A percentile compares a stretch with the other conserved stretches of the same genome.
Conservation (phyloP, 1,140 invertebrate genomes). For the Drosophila albomicans region DNA sequence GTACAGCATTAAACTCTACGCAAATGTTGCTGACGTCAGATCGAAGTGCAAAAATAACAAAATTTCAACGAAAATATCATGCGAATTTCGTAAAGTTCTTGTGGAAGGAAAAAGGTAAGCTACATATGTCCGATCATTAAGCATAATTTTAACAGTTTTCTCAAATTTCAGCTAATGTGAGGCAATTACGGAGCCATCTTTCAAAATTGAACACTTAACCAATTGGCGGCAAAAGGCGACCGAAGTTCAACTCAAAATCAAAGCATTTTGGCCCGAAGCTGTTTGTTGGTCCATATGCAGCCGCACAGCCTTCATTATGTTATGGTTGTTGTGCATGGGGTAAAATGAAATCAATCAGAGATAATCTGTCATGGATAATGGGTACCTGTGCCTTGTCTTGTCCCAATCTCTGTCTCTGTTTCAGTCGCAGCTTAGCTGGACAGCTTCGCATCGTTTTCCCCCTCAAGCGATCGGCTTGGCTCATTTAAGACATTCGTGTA, state of each 20-base stretch:
- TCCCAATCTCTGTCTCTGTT: slow-evolving; percentile 21
- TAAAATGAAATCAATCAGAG: slow-evolving; percentile 82
- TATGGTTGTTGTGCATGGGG: slow-evolving; percentile 50
- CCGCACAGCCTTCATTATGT: slow-evolving; percentile 66
- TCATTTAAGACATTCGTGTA: slow-evolving; percentile 80
- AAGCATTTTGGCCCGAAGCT: slow-evolving; percentile 68
- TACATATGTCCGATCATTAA: slow-evolving; percentile 62
- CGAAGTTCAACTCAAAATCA: slow-evolving; percentile 23
- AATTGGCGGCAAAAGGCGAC: slow-evolving; percentile 72
- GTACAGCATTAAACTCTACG: background rate
- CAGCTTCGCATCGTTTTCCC: slow-evolving; percentile 8
- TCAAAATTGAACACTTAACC: slow-evolving; percentile 65
- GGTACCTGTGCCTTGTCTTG: slow-evolving; percentile 61
- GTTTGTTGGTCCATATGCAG: slow-evolving; percentile 50
- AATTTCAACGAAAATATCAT: slow-evolving; percentile 8
- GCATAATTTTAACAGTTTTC: slow-evolving; percentile 79
- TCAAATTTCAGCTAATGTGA: slow-evolving; percentile 75
- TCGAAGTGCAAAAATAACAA: slow-evolving; percentile 5
- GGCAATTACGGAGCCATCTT: slow-evolving; percentile 75
- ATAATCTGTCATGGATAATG: slow-evolving; percentile 81
- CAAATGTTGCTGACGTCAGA: background rate
- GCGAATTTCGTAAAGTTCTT: slow-evolving; percentile 41
- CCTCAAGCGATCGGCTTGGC: slow-evolving; percentile 49
- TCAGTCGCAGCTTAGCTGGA: slow-evolving; percentile 10
- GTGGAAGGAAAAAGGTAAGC: slow-evolving; percentile 32